phyloP scores from a whole-genome alignment of 2,797 vertebrate species.

The Perodicticus potto region DNA sequence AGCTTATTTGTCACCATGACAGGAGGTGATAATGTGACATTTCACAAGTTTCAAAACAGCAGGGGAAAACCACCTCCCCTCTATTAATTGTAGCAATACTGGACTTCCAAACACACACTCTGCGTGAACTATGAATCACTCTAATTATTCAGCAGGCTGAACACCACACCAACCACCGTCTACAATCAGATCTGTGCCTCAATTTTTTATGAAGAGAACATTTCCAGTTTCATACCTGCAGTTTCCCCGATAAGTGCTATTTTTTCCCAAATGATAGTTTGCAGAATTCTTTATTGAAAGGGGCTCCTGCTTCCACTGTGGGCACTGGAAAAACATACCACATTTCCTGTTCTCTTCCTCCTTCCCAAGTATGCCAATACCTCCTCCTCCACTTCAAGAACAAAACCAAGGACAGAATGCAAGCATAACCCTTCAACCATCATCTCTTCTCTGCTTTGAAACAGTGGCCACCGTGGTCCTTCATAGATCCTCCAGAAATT shows the following conservation, averaged over 20 bases:
- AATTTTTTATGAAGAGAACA: background rate
- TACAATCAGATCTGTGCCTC: conserved; percentile 8
- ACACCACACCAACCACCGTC: background rate
- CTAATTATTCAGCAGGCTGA: conserved; percentile 53
- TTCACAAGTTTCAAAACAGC: conserved; percentile 77
- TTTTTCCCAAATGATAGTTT: background rate
- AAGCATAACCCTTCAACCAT: background rate
- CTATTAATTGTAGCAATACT: conserved; percentile 58
- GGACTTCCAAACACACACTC: conserved; percentile 29
- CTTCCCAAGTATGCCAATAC: background rate
- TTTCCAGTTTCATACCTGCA: background rate
- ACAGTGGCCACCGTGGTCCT: background rate
- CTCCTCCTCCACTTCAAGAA: background rate
- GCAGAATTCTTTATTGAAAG: background rate
- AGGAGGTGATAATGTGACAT: conserved; percentile 71
- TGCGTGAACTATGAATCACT: conserved; percentile 52
- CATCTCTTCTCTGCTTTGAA: background rate
- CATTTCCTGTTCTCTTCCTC: background rate
- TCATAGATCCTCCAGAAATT: background rate
- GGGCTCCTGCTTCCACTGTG: background rate
- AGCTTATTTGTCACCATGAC: conserved; percentile 73
- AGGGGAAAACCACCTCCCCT: conserved; percentile 41
- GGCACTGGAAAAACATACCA: background rate
- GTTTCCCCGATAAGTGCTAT: background rate
- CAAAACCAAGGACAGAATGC: background rate